Evolutionary conservation across 2,797 vertebrate genomes (phyloP).

Genomic region (Pipistrellus pygmaeus): DNA sequence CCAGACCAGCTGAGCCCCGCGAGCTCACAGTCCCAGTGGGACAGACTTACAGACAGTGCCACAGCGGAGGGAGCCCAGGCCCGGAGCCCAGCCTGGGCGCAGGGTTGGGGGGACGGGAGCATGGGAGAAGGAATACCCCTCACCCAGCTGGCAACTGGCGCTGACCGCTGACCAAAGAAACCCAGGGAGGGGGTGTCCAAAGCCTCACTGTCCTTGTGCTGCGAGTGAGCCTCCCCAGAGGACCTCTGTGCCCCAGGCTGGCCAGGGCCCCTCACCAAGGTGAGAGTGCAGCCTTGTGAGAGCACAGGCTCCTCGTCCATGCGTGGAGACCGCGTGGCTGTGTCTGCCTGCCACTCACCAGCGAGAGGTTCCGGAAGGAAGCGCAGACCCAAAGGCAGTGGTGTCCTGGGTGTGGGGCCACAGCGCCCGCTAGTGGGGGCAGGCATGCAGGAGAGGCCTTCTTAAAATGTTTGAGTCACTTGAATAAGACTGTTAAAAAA

Average conservation of each 20-base stretch:
- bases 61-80: not conserved
- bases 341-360: not conserved
- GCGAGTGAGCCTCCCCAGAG: not conserved
- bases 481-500: not conserved
- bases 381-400: not conserved
- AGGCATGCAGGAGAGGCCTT: not conserved
- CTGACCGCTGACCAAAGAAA: not conserved
- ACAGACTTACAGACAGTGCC: not conserved
- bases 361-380: not conserved
- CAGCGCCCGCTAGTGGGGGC: too few species aligned
- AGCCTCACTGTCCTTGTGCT: not conserved
- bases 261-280: not conserved
- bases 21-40: not conserved
- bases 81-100: not conserved
- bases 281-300: not conserved
- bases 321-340: too few species aligned
- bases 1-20: not conserved
- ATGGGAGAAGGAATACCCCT: not conserved
- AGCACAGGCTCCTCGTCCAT: rapidly evolving
- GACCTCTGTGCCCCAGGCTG: too few species aligned
- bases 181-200: not conserved
- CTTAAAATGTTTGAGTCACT: not conserved
- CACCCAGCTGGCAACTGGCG: not conserved
- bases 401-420: not conserved
- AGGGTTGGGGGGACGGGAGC: too few species aligned